Evolutionary conservation across 1,140 invertebrate genomes (phyloP).

Genomic region (Caerostris extrusa): DNA sequence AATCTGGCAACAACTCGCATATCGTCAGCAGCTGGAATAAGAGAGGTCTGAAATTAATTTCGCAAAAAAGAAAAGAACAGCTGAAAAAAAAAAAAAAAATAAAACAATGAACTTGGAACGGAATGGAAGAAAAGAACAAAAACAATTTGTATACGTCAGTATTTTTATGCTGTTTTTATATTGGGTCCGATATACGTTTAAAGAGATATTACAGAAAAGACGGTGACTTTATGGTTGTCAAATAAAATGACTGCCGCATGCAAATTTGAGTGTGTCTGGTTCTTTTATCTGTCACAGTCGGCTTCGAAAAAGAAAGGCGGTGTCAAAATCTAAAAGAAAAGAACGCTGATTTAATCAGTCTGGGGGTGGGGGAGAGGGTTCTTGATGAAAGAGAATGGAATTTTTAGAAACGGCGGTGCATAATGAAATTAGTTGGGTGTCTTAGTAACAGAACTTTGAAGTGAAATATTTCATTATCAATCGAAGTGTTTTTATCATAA

Average conservation of each 20-base stretch:
- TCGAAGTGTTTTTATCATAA: constrained; percentile 10
- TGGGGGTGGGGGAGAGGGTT: neutral
- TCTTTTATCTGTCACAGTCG: constrained; percentile 54
- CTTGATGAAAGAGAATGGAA: constrained; percentile 20
- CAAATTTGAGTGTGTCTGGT: constrained; percentile 12
- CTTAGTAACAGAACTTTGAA: constrained; percentile 19
- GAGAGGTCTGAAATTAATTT: neutral
- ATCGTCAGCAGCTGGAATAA: neutral
- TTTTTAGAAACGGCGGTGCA: neutral
- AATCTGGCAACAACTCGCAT: neutral
- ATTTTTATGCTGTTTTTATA: constrained; percentile 47
- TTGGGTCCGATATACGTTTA: constrained; percentile 3
- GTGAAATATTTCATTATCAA: constrained; percentile 29
- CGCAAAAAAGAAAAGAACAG: neutral
- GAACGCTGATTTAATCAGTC: constrained; percentile 50
- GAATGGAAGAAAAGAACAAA: neutral
- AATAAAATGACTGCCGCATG: constrained; percentile 37
- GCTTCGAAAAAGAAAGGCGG: neutral
- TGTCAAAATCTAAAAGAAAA: constrained; percentile 25
- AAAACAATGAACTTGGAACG: neutral
- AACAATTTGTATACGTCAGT: constrained; percentile 40
- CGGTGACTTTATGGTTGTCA: constrained; percentile 37
- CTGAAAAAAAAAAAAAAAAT: neutral
- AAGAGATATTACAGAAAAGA: neutral
- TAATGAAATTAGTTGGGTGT: constrained; percentile 49